These are phyloP conservation scores for Phalacrocorax carbo DNA, from an alignment of 2,113 vertebrate genomes.

Conservation along the genomic window DNA sequence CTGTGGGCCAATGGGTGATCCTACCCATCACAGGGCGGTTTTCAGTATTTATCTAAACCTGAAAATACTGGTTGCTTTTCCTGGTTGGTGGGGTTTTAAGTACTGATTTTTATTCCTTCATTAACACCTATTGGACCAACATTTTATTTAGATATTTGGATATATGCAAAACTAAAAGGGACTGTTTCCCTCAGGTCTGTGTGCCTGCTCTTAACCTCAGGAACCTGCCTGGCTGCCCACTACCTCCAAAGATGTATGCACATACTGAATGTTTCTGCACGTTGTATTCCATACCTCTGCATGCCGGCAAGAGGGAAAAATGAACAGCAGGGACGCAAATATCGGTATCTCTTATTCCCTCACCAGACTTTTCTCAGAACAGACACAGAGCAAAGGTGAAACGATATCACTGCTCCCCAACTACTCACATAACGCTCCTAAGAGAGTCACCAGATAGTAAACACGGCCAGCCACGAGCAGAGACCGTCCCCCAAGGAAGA, in stretches of 20 bases:
- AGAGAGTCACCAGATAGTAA: not conserved
- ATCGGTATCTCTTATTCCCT: accelerated
- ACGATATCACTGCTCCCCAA: accelerated
- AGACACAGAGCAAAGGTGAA: not conserved
- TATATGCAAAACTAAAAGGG: not conserved
- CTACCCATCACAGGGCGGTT: accelerated
- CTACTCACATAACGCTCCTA: accelerated
- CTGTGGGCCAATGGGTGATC: not conserved
- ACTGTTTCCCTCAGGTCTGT: not conserved
- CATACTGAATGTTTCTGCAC: accelerated
- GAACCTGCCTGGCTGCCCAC: not conserved
- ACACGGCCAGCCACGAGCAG: not conserved
- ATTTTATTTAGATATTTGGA: not conserved
- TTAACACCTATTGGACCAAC: not conserved
- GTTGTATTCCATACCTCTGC: not conserved
- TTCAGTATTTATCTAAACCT: not conserved
- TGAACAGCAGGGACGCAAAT: not conserved
- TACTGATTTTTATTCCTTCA: not conserved
- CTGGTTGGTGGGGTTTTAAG: not conserved
- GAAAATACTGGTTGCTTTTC: not conserved
- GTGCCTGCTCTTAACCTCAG: not conserved
- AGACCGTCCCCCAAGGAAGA: not conserved
- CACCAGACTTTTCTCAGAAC: not conserved
- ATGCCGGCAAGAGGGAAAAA: too few species aligned
- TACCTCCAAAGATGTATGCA: accelerated